Conservation (phyloP, 2,888 invertebrate species). For the Apamea sordens region DNA sequence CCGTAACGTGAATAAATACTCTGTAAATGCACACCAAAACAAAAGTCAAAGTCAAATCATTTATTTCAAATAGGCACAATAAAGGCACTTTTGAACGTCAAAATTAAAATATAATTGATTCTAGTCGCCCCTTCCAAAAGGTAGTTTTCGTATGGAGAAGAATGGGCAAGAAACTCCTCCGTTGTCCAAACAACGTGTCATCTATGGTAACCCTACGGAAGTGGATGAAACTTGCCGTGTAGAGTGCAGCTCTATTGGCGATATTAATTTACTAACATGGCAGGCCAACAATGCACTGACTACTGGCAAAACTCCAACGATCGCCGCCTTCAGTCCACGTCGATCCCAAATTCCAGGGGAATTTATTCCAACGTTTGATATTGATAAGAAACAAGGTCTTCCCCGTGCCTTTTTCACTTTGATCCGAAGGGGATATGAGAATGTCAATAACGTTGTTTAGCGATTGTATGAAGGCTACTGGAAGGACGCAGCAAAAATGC, state of each 20-base stretch:
- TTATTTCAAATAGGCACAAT: no score
- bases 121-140: no score
- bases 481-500: conserved; percentile 60
- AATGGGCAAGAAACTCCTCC: no score
- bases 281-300: conserved; percentile 81
- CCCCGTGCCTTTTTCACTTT: conserved; percentile 66
- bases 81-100: no score
- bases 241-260: conserved; percentile 78
- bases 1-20: background rate
- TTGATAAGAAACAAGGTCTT: conserved; percentile 76
- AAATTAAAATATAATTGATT: no score
- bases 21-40: background rate
- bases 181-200: background rate
- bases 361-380: conserved; percentile 77
- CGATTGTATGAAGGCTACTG: conserved; percentile 32
- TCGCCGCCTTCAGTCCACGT: conserved; percentile 69
- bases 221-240: conserved; percentile 72
- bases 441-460: conserved; percentile 57
- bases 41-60: no score
- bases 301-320: conserved; percentile 84
- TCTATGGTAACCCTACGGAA: conserved; percentile 36
- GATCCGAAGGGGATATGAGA: conserved; percentile 62
- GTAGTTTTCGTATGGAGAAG: no score
- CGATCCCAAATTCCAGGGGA: conserved; percentile 74
- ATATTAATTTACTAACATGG: conserved; percentile 87